Evolutionary conservation across 1,140 invertebrate species (phyloP).

Genomic region (Camponotus floridanus): DNA sequence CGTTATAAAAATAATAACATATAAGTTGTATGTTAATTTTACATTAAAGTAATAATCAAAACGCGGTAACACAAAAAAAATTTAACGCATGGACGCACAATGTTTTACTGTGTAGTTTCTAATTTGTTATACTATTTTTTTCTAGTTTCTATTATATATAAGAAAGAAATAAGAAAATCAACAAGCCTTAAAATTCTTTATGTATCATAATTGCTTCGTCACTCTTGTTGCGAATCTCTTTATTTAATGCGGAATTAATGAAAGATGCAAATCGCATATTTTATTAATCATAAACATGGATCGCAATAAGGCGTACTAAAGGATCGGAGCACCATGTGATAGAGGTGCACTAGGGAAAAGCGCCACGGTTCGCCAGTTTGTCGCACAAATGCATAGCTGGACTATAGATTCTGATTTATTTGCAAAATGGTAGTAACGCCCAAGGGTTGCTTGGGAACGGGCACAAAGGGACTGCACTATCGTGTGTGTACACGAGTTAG

Average conservation of each 20-base stretch:
- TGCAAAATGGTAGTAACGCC: slow-evolving; percentile 32
- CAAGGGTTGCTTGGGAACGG: slow-evolving; percentile 30
- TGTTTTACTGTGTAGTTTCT: too few species aligned
- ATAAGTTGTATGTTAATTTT: too few species aligned
- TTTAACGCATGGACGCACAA: too few species aligned
- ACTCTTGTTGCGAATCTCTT: neutral
- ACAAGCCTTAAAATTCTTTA: neutral
- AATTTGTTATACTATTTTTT: neutral
- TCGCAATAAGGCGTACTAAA: neutral
- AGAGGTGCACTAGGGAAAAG: neutral
- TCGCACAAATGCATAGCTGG: slow-evolving; percentile 1
- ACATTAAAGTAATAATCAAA: too few species aligned
- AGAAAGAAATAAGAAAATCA: neutral
- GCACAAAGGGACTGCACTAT: slow-evolving; percentile 42
- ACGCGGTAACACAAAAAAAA: too few species aligned
- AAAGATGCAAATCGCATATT: neutral
- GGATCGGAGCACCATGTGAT: neutral
- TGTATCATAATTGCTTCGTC: neutral
- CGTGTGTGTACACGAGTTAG: slow-evolving; percentile 6
- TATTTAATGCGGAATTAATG: neutral
- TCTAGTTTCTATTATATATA: neutral
- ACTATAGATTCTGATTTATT: slow-evolving; percentile 43
- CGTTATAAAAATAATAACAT: too few species aligned
- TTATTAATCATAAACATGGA: neutral
- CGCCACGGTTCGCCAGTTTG: neutral